Base-by-base conservation (phyloP, 2,888 invertebrate species). In the Conops quadrifasciatus region DNA sequence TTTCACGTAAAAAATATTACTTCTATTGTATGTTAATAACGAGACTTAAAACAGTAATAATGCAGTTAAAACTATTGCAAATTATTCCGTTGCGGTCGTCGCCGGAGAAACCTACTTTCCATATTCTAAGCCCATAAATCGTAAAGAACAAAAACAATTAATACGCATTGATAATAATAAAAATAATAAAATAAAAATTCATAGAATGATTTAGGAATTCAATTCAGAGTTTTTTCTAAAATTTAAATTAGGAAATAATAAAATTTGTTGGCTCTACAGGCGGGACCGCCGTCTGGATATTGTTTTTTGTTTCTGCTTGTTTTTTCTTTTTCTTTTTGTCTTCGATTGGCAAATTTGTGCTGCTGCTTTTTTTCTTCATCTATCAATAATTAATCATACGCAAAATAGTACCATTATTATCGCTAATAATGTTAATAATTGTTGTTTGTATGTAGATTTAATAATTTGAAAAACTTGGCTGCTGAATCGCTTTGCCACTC, bases 301-400 rank as follows among this genome's bases (percentile, higher is more conserved):
- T 53, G 4, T 43, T 43, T 62, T 43, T 36, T 62, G 24, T 36
- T 60, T 36, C 15, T 60, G 60, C 60, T 60, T 4, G 49, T 4
- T 49, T 49, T 9, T 49, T 16, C 13, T 36, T 36, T 36, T 36
- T 36, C 36, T 36, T 36, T 36, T 36, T 9, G 36, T 36, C 21
- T 21, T 43, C 13, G 43, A 19, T 36, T 62, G 21, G 36, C 21
- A n/a, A 62, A 59, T 30, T 36, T 36, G 36, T 36, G 36, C 36
- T 4, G 36, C 36, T 36, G 36, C 9, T 36, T 4, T 9, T 36
- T 36, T 36, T 36, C 9, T 36, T 36, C 36, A 9, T 36, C 36
- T 26, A 63, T 63, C 28, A 47, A 63, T 63, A 21, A 47, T n/a
- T 47, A 63, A 63, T 26, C 63, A 63, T 47, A 26, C 47, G 7